Percentiles rank a stretch among this genome's conserved stretches.
phyloP scores from a whole-genome alignment of 2,888 invertebrate species.

The Biston stratarius region DNA sequence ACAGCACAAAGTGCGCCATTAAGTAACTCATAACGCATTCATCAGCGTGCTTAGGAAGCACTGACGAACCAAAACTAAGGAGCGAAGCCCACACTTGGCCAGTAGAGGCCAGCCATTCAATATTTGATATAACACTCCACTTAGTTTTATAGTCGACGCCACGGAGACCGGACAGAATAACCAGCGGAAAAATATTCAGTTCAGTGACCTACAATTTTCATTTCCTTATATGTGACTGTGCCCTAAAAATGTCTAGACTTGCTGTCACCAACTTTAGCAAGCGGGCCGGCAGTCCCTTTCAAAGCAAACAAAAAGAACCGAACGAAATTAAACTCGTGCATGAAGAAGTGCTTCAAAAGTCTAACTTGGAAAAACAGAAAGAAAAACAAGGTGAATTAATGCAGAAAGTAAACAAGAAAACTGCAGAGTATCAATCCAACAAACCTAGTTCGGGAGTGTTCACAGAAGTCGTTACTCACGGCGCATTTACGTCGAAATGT shows the following conservation, averaged over 20 bases:
- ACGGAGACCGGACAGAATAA: constrained; percentile 62
- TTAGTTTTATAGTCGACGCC: constrained; percentile 74
- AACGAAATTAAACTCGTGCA: constrained; percentile 60
- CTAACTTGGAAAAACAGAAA: constrained; percentile 70
- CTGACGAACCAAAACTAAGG: constrained; percentile 79
- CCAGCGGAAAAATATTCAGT: constrained; percentile 59
- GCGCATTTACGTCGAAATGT: constrained; percentile 75
- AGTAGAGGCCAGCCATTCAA: constrained; percentile 68
- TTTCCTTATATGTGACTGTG: constrained; percentile 55
- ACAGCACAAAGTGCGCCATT: constrained; percentile 53
- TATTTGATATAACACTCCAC: constrained; percentile 63
- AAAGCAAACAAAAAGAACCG: constrained; percentile 50
- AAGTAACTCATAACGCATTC: constrained; percentile 72
- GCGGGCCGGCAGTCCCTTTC: constrained; percentile 61
- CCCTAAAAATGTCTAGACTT: constrained; percentile 71
- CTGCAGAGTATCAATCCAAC: constrained; percentile 74
- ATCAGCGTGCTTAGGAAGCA: constrained; percentile 81
- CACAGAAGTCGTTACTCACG: constrained; percentile 79
- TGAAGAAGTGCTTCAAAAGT: constrained; percentile 72
- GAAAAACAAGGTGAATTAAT: constrained; percentile 74
- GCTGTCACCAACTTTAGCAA: constrained; percentile 74
- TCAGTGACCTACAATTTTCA: constrained; percentile 64
- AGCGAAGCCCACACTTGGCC: constrained; percentile 82
- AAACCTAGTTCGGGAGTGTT: constrained; percentile 79
- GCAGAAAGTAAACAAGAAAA: constrained; percentile 76